Base-by-base conservation (phyloP, 1,140 invertebrate genomes). In the Bombus confusus region DNA sequence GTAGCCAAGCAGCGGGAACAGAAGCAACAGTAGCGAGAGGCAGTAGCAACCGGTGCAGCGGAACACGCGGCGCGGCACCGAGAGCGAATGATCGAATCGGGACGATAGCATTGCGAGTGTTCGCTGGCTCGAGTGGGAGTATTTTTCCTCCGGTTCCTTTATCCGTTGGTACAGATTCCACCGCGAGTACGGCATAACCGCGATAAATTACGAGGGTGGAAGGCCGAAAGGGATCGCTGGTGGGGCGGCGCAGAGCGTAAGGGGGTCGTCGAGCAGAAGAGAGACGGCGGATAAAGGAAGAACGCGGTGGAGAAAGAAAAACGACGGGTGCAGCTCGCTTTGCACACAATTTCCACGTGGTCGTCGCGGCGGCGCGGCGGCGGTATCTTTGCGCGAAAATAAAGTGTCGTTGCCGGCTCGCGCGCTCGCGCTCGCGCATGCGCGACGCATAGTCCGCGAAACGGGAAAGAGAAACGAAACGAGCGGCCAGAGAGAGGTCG, bases 301-400 rank as follows among this genome's bases (percentile, higher is more conserved):
- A 79, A 82, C n/a, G 12, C 43, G 66, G 12, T 15, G 15, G 72
- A 80, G 83, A 84, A 77, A 77, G 79, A 84, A 80, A 86, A 87
- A 88, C 72, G 78, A 86, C 78, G 87, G 83, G 83, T 73, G 86
- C 79, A 91, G 90, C 90, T 92, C 90, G 92, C 92, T 93, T 93
- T 93, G 92, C 94, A 94, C 93, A 94, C 93, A 95, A 95, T 94
- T 95, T 94, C 93, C 92, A 91, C 90, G 89, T 88, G 91, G 73
- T 86, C 74, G 80, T 72, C 41, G 59, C 62, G 47, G 80, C 62
- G 64, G 39, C 62, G 80, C 13, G 12, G 80, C 81, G 87, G 91
- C 93, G 91, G 92, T 93, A 92, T 94, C 93, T 94, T 92, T 93
- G 92, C 92, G 92, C 91, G 92, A 94, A 94, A 94, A 94, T 94